Evolutionary conservation across 2,113 vertebrate genomes (phyloP).

Genomic region (Setophaga petechia): DNA sequence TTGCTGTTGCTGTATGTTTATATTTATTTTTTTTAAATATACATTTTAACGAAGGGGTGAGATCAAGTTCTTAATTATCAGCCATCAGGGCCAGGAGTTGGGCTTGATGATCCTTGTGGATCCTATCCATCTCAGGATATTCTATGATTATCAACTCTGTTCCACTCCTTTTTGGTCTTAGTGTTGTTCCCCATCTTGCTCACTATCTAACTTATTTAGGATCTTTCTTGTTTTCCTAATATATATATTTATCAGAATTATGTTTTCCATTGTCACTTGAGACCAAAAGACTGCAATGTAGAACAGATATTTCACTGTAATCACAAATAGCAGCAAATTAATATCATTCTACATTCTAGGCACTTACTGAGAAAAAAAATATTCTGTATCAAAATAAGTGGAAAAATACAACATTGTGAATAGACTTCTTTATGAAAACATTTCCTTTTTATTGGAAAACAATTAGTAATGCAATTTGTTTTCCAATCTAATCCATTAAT

Average conservation of each 20-base stretch:
- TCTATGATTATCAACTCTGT: not conserved
- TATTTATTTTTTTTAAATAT: not conserved
- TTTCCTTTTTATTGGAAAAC: not conserved
- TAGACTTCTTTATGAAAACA: not conserved
- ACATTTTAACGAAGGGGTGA: not conserved
- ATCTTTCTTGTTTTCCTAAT: not conserved
- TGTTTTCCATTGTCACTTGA: not conserved
- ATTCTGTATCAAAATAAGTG: not conserved
- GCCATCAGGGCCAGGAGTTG: not conserved
- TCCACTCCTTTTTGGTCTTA: not conserved
- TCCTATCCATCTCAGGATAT: not conserved
- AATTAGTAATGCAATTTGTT: not conserved
- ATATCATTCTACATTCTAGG: not conserved
- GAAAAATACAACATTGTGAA: not conserved
- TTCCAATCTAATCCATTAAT: not conserved
- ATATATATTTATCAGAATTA: not conserved
- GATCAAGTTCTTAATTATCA: not conserved
- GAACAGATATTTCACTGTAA: not conserved
- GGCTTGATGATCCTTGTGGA: not conserved
- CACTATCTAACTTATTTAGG: not conserved
- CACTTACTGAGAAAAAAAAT: not conserved
- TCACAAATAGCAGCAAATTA: not conserved
- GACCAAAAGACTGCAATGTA: not conserved
- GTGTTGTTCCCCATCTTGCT: not conserved
- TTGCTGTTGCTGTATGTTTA: not conserved